These are phyloP conservation scores for Ginglymostoma cirratum DNA, from an alignment of 2,113 vertebrate species.

Conservation along the genomic window DNA sequence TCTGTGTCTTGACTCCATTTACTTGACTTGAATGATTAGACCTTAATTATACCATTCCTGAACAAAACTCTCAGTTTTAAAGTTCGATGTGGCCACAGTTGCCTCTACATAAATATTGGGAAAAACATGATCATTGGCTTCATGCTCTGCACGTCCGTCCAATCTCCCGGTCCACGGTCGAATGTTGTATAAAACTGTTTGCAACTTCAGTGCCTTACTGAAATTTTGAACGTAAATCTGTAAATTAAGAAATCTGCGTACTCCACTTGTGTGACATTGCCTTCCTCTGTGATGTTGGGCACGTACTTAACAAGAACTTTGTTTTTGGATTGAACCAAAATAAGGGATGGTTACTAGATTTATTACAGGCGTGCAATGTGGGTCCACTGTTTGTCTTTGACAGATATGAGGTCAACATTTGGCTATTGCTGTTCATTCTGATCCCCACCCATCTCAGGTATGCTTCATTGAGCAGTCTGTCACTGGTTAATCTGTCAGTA, in stretches of 20 bases:
- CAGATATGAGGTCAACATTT: not conserved
- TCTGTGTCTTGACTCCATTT: not conserved
- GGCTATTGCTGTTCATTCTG: not conserved
- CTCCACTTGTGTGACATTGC: not conserved
- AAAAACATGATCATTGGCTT: not conserved
- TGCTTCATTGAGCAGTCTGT: not conserved
- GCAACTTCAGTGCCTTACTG: not conserved
- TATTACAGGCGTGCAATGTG: not conserved
- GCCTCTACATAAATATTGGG: not conserved
- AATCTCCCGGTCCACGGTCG: not conserved
- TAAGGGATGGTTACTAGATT: not conserved
- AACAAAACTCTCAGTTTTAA: not conserved
- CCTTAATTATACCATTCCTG: not conserved
- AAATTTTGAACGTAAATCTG: too few species aligned
- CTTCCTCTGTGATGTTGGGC: not conserved
- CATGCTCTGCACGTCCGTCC: not conserved
- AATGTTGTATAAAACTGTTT: not conserved
- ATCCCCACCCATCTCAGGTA: not conserved
- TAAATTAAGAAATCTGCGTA: not conserved
- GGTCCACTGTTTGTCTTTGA: not conserved
- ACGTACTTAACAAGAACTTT: not conserved
- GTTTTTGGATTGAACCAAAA: not conserved
- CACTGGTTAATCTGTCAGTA: not conserved
- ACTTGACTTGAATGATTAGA: not conserved
- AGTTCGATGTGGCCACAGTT: not conserved